Conservation (phyloP, 2,888 invertebrate species). For the Agonum fuliginosum region DNA sequence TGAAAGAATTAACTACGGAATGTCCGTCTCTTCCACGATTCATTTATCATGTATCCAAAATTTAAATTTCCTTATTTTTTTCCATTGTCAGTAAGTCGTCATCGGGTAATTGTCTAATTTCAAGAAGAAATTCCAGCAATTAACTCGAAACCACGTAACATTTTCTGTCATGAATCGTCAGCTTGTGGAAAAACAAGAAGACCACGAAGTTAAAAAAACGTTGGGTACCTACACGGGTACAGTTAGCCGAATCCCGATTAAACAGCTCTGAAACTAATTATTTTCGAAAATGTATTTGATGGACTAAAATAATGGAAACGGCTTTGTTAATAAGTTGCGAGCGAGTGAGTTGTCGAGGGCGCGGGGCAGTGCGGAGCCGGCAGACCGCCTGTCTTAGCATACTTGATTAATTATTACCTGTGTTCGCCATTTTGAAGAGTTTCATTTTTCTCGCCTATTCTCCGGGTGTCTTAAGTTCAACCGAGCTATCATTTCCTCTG, state of each 20-base stretch:
- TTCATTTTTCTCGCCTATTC: constrained; percentile 23
- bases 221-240: constrained; percentile 10
- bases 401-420: constrained; percentile 60
- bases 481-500: background rate
- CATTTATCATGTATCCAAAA: constrained; percentile 55
- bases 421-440: constrained; percentile 59
- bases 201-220: constrained; percentile 8
- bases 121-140: constrained; percentile 46
- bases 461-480: background rate
- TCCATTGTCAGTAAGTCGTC: constrained; percentile 51
- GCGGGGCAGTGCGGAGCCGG: constrained; percentile 23
- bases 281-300: constrained; percentile 56
- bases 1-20: too few relatives aligned
- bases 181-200: constrained; percentile 14
- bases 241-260: constrained; percentile 55
- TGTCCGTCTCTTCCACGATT: too few relatives aligned
- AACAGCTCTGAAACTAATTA: constrained; percentile 57
- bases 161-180: constrained; percentile 45
- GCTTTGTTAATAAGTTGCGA: constrained; percentile 50
- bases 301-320: constrained; percentile 59
- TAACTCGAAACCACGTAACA: constrained; percentile 43
- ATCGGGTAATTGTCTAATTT: constrained; percentile 55
- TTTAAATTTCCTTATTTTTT: constrained; percentile 47
- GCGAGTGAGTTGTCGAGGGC: background rate
- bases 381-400: constrained; percentile 55